Conservation (phyloP, 1,140 invertebrate species). For the Parasteatoda tepidariorum region DNA sequence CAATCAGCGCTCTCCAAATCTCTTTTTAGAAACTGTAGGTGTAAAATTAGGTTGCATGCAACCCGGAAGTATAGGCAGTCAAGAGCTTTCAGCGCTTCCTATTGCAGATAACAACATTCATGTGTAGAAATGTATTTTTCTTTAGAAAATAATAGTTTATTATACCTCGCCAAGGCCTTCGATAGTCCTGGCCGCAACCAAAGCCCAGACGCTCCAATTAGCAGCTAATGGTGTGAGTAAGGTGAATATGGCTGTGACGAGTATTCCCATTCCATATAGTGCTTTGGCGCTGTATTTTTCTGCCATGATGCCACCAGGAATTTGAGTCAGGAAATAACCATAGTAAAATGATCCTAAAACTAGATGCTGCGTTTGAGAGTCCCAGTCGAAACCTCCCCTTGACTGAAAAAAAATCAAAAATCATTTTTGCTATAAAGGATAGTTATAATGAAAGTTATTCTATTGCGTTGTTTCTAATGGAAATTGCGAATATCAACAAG, state of each 20-base stretch:
- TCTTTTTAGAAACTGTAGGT: not conserved
- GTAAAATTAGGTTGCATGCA: not conserved
- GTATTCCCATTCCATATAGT: conserved; percentile 96
- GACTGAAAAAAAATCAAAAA: not conserved
- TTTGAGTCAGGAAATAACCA: conserved; percentile 97
- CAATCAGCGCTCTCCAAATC: no score
- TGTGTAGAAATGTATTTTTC: no score
- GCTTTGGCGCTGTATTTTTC: conserved; percentile 96
- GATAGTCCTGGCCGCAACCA: conserved; percentile 89
- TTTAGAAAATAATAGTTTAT: no score
- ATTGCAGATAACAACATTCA: not conserved
- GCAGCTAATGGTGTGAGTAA: conserved; percentile 91
- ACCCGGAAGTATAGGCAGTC: no score
- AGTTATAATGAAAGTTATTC: not conserved
- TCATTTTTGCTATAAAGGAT: not conserved
- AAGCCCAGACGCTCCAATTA: conserved; percentile 78
- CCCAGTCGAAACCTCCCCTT: conserved; percentile 77
- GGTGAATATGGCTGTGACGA: conserved; percentile 90
- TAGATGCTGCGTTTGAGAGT: conserved; percentile 80
- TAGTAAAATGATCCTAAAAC: conserved; percentile 95
- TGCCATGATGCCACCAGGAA: conserved; percentile 97
- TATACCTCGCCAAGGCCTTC: conserved; percentile 97
- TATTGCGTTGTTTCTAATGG: not conserved
- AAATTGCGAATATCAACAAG: not conserved
- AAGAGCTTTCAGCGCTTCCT: not conserved